Percentiles rank a stretch among this genome's conserved stretches.
Evolutionary conservation across 2,797 vertebrate genomes (phyloP).

Genomic region (Sebastes kiyomatsui): DNA sequence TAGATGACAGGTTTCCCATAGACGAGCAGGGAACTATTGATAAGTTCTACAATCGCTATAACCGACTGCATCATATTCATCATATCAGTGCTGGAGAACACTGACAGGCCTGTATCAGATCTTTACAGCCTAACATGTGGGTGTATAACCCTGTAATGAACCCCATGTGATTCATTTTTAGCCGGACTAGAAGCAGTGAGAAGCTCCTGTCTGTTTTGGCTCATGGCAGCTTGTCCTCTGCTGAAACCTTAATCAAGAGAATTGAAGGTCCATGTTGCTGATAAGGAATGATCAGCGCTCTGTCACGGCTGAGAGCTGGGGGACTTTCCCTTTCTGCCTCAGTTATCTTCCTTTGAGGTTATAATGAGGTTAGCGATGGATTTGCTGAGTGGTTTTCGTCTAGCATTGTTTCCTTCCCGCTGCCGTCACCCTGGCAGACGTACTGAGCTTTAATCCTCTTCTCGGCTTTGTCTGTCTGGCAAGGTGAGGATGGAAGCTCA

Average conservation of each 20-base stretch:
- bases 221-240: conserved; percentile 10
- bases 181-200: not conserved
- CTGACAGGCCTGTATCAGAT: not conserved
- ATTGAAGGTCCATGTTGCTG: conserved; percentile 29
- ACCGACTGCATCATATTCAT: not conserved
- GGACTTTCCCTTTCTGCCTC: conserved; percentile 41
- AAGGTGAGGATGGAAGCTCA: conserved; percentile 47
- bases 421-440: conserved; percentile 9
- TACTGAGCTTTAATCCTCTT: conserved; percentile 50
- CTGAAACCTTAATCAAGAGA: conserved; percentile 37
- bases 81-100: not conserved
- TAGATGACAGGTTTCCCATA: not conserved
- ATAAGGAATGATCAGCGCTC: conserved; percentile 40
- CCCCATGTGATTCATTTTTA: conserved; percentile 2
- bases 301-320: conserved; percentile 18
- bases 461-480: conserved; percentile 27
- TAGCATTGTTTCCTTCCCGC: conserved; percentile 42
- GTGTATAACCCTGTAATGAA: not conserved
- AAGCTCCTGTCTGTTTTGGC: not conserved
- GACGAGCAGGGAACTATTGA: not conserved
- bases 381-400: conserved; percentile 45
- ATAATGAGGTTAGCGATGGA: conserved; percentile 65
- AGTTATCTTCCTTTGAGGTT: conserved; percentile 58
- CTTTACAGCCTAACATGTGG: not conserved
- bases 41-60: not conserved